Base-by-base conservation (phyloP, 2,888 invertebrate genomes). In the Parnassius smintheus region DNA sequence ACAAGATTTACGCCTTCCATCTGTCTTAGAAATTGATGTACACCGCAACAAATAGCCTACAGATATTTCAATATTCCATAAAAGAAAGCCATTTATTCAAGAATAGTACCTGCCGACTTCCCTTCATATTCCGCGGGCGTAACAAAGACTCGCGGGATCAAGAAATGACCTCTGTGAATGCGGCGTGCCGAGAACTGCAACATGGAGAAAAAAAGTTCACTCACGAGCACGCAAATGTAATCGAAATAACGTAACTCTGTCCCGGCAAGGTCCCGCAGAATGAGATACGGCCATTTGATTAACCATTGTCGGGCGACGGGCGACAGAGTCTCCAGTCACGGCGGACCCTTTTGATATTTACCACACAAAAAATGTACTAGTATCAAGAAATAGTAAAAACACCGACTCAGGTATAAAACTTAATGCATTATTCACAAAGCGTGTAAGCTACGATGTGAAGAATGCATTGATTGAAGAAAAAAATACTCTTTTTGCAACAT, bases 201-300 rank as follows among this genome's bases (percentile, higher is more conserved):
- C 53, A 56, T 52, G 45, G 53, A 78, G 75, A 50, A 79, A 87
- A 87, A 86, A 85, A 83, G 78, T 65, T 66, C 71, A 72, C 76
- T 83, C 90, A 87, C 88, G 89, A 87, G 84, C 86, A 88, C 83
- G 89, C 89, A 91, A 91, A 91, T 91, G 91, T 89, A 90, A 91
- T 88, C 90, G 91, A 88, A 91, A 91, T 91, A 91, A 83, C 86
- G 83, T 83, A 73, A 68, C 70, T 72, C 70, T 67, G 72, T 64
- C 67, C 67, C 60, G 64, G 71, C 75, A 85, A 85, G 83, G 86
- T 84, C 86, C 81, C 80, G 76, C 78, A 69, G 81, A 85, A 83
- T 88, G 85, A 91, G 90, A 91, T 90, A 89, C 85, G 83, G 82
- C 80, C 75, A 83, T 91, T 89, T 91, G 91, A 91, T 91, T 91